Conservation (phyloP, 2,888 invertebrate species). For the Trachelus iudaicus region DNA sequence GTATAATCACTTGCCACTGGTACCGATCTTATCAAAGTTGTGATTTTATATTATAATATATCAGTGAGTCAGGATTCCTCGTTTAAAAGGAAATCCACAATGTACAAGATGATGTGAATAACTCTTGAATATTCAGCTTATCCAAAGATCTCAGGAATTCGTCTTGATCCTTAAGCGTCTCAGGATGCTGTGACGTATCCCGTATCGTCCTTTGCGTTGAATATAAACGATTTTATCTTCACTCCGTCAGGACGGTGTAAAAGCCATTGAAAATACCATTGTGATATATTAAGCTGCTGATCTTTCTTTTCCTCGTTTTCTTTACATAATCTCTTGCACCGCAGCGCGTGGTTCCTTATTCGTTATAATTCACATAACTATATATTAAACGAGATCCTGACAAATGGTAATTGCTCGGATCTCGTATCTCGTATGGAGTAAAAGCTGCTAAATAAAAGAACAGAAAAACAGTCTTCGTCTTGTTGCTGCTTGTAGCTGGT, state of each 20-base stretch:
- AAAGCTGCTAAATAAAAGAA: slow-evolving; percentile 38
- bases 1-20: not conserved
- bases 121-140: not conserved
- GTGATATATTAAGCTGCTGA: not conserved
- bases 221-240: no score
- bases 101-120: not conserved
- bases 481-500: slow-evolving; percentile 46
- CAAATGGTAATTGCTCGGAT: not conserved
- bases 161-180: not conserved
- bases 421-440: slow-evolving; percentile 17
- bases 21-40: not conserved
- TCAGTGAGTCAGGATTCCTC: not conserved
- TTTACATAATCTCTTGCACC: slow-evolving; percentile 8
- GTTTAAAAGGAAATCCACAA: not conserved
- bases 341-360: not conserved
- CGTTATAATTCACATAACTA: not conserved
- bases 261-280: not conserved
- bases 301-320: slow-evolving; percentile 5
- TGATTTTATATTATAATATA: not conserved
- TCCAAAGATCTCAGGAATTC: not conserved
- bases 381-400: not conserved
- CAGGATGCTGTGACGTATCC: no score
- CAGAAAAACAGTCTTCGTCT: slow-evolving; percentile 52
- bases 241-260: not conserved
- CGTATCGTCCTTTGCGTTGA: no score